Evolutionary conservation across 2,113 vertebrate species (phyloP), one percentile per base, ranked within the genome.

Genomic region (Castor canadensis): DNA sequence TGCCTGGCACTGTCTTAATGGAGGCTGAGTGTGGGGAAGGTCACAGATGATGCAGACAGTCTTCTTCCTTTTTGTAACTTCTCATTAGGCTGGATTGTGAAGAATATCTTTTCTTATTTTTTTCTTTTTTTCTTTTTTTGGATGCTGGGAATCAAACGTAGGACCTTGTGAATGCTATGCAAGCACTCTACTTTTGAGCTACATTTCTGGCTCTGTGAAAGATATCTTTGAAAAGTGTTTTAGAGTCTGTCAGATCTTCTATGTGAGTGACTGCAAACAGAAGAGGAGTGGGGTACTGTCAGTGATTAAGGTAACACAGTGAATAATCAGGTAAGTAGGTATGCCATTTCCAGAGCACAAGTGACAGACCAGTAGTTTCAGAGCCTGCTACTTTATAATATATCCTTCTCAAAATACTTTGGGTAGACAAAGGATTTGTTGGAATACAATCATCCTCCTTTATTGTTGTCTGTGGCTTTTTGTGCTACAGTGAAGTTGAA

Each of bases 291-390:
- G 17, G 0, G 13, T 56, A 7, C 15, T 84, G 30, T 76, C 64
- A 73, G 16, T 40, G 93, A 75, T 76, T 72, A 81, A 77, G 69
- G 64, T 94, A 77, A 92, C 28, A 75, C 22, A n/a, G 62, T 90
- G 47, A 93, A n/a, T 79, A 58, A n/a, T n/a, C n/a, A 96, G 96
- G 81, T 97, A 95, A 92, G 75, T 86, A 81, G 45, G 13, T 52
- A 76, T 89, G 72, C 58, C 32, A 38, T 71, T 87, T 94, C 35
- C 12, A 71, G 38, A 80, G 19, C 58, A 52, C 26, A 64, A 62
- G 20, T 77, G 49, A 83, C 45, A 87, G 71, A 12, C 26, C 49
- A 85, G 1, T 76, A 76, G 9, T 84, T 92, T 89, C 22, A 89
- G 87, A 96, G 49, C 45, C 49, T 91, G 30, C 54, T 77, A 62